A percentile compares a stretch with the other conserved stretches of the same genome.
Conservation (phyloP, 2,797 vertebrate genomes). For the Toxotes lorentzi region DNA sequence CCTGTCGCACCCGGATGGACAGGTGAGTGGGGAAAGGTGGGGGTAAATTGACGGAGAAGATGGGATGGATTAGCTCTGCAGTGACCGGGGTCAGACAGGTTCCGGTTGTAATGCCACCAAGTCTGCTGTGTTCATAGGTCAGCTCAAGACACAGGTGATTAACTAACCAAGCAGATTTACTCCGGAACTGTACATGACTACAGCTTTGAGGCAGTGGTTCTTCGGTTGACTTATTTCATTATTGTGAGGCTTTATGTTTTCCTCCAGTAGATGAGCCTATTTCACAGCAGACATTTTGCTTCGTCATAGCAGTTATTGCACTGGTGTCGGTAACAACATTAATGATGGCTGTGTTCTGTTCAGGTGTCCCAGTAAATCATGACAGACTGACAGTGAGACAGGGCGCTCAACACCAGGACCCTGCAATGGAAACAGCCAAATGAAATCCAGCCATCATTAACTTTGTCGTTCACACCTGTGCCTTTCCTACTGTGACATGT, state of each 20-base stretch:
- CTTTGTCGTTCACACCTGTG: background rate
- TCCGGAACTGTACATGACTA: background rate
- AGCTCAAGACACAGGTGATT: background rate
- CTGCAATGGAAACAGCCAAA: background rate
- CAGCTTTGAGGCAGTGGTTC: background rate
- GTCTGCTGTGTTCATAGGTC: too few relatives aligned
- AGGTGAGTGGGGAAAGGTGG: too few relatives aligned
- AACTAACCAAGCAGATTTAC: background rate
- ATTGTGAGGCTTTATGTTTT: conserved; percentile 4
- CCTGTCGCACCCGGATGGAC: too few relatives aligned
- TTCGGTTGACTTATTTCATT: background rate
- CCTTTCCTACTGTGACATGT: background rate
- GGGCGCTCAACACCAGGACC: background rate
- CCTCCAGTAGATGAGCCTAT: background rate
- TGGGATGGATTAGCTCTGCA: too few relatives aligned
- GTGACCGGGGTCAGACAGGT: too few relatives aligned
- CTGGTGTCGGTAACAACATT: background rate
- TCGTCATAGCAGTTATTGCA: background rate
- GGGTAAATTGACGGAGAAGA: too few relatives aligned
- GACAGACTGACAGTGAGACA: too few relatives aligned
- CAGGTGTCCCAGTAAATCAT: too few relatives aligned
- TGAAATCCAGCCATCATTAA: background rate
- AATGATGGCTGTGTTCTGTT: background rate
- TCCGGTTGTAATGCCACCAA: too few relatives aligned
- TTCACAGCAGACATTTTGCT: background rate